phyloP scores from a whole-genome alignment of 2,113 vertebrate species.

The Aphyosemion australe region DNA sequence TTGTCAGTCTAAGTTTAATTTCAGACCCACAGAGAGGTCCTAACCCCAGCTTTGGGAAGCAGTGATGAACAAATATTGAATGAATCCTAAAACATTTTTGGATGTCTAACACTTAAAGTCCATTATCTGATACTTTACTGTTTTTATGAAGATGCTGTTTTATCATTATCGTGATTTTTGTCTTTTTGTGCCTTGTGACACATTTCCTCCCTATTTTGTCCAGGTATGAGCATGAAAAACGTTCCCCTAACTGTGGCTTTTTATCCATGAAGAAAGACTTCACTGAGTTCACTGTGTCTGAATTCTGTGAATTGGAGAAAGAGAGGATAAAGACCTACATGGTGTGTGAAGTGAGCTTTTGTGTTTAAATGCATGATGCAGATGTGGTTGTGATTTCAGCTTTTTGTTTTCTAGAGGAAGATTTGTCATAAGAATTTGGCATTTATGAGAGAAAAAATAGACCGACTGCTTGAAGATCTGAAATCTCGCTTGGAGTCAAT shows the following conservation, averaged over 20 bases:
- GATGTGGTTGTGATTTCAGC: neutral
- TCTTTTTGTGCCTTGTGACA: neutral
- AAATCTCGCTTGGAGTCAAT: conserved; percentile 39
- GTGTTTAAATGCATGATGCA: rapidly evolving
- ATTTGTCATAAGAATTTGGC: conserved; percentile 72
- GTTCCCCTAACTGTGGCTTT: conserved; percentile 76
- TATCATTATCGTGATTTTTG: too few relatives aligned
- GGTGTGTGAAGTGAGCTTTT: conserved; percentile 64
- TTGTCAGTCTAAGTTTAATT: too few relatives aligned
- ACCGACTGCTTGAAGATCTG: conserved; percentile 50
- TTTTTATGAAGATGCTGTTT: too few relatives aligned
- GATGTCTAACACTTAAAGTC: too few relatives aligned
- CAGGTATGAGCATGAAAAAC: conserved; percentile 80
- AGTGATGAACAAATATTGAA: too few relatives aligned
- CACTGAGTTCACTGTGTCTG: conserved; percentile 78
- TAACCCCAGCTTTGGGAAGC: too few relatives aligned
- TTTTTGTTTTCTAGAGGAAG: conserved; percentile 64
- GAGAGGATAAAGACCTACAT: conserved; percentile 78
- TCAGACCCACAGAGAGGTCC: too few relatives aligned
- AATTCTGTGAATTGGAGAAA: conserved; percentile 78
- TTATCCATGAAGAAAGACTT: conserved; percentile 72
- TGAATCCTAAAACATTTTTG: too few relatives aligned
- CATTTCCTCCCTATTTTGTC: neutral
- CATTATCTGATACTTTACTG: too few relatives aligned
- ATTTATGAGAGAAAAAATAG: conserved; percentile 66